Base-by-base conservation (phyloP, 2,113 vertebrate genomes). In the Solenodon paradoxus region DNA sequence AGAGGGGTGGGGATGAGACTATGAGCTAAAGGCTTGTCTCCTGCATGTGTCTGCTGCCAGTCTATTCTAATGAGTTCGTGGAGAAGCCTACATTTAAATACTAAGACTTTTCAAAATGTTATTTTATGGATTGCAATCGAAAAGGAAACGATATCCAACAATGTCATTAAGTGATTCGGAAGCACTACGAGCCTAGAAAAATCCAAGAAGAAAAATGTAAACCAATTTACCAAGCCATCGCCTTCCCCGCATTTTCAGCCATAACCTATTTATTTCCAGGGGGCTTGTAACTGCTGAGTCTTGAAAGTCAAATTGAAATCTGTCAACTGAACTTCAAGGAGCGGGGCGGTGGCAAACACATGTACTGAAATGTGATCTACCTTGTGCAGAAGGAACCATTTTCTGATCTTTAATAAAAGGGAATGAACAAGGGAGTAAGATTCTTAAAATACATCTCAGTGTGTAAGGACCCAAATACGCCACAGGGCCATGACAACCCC, bases 101-200 rank as follows among this genome's bases (percentile, higher is more conserved):
- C 92, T 86, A 97, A 93, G 91, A 66, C 61, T 95, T 90, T 96
- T 64, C 95, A 96, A 92, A 86, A 91, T 95, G 94, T 90, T 79
- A 92, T 71, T 88, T 90, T 87, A 83, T 75, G 94, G 92, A 82
- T 66, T 93, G 82, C 63, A 72, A 88, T 68, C 12, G 74, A 92
- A 96, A 96, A 94, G 90, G 53, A 94, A 97, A 94, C 1, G 15
- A 85, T 75, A 90, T 8, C 93, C 83, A 81, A 94, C 92, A 64
- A 79, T 71, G 64, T 66, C 92, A 91, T 83, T 87, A 78, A 88
- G 89, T 88, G 92, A 95, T 94, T 77, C 0, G 24, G 95, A 97
- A 97, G 96, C 92, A 92, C 88, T 88, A 96, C 0, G 1, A 93
- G 57, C 71, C 90, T 78, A 97, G 92, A 93, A 94, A 97, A 96